Evolutionary conservation across 2,888 invertebrate species (phyloP).

Genomic region (Terebella lapidaria): DNA sequence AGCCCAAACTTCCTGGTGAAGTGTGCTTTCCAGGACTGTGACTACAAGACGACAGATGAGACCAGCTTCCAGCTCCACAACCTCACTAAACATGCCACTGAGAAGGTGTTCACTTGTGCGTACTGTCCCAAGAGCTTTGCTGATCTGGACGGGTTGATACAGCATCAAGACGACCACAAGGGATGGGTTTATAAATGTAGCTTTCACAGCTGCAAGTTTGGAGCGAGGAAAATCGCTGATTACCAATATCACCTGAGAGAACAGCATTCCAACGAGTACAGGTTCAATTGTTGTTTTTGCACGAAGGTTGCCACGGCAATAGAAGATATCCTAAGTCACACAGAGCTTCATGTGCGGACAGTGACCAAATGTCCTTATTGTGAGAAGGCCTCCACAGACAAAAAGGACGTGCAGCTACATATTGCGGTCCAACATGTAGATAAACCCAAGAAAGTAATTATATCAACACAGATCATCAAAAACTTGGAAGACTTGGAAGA

Average conservation of each 20-base stretch:
- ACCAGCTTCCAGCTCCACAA: slow-evolving; percentile 9
- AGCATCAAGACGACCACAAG: not conserved
- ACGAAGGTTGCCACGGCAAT: not conserved
- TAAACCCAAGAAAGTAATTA: slow-evolving; percentile 17
- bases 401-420: slow-evolving; percentile 14
- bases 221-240: not conserved
- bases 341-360: slow-evolving; percentile 9
- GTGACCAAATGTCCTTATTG: slow-evolving; percentile 18
- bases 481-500: not conserved
- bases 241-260: slow-evolving; percentile 1
- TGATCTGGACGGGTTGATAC: slow-evolving; percentile 5
- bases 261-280: not conserved
- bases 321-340: slow-evolving; percentile 1
- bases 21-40: slow-evolving; percentile 9
- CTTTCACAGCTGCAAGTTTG: not conserved
- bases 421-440: slow-evolving; percentile 10
- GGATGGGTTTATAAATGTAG: slow-evolving; percentile 8
- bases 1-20: not conserved
- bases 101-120: slow-evolving; percentile 3
- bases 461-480: not conserved
- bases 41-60: not conserved
- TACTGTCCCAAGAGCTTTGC: slow-evolving; percentile 3
- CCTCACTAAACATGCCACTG: slow-evolving; percentile 7
- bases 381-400: slow-evolving; percentile 6
- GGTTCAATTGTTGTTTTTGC: slow-evolving; percentile 5